Evolutionary conservation across 2,113 vertebrate species (phyloP).

Genomic region (Erinaceus europaeus): DNA sequence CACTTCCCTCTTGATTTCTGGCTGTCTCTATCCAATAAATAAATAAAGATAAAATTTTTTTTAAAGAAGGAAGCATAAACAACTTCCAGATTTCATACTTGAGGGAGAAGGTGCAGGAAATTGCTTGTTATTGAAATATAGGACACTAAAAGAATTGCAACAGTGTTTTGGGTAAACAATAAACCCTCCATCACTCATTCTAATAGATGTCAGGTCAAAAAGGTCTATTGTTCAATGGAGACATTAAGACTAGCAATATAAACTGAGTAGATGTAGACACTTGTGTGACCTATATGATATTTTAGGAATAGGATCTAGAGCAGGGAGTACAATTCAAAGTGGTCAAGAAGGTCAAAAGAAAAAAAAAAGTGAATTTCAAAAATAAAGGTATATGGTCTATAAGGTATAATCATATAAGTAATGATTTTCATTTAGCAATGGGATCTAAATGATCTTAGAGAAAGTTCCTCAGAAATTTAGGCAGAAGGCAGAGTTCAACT

Average conservation of each 20-base stretch:
- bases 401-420: neutral
- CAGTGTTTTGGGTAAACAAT: conserved; percentile 2
- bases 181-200: neutral
- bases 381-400: neutral
- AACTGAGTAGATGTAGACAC: too few relatives aligned
- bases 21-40: too few relatives aligned
- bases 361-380: neutral
- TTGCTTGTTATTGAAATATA: neutral
- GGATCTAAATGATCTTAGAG: neutral
- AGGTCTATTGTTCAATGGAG: neutral
- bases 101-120: neutral
- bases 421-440: neutral
- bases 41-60: too few relatives aligned
- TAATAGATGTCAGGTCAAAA: neutral
- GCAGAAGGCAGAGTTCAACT: neutral
- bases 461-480: neutral
- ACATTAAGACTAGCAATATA: neutral
- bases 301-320: neutral
- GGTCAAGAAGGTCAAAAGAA: neutral
- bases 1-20: too few relatives aligned
- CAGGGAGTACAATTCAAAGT: neutral
- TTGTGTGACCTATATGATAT: neutral
- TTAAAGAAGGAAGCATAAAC: too few relatives aligned
- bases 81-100: neutral
- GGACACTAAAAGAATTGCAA: neutral